Base-by-base conservation (phyloP, 2,888 invertebrate species). In the Dorcus parallelipipedus region DNA sequence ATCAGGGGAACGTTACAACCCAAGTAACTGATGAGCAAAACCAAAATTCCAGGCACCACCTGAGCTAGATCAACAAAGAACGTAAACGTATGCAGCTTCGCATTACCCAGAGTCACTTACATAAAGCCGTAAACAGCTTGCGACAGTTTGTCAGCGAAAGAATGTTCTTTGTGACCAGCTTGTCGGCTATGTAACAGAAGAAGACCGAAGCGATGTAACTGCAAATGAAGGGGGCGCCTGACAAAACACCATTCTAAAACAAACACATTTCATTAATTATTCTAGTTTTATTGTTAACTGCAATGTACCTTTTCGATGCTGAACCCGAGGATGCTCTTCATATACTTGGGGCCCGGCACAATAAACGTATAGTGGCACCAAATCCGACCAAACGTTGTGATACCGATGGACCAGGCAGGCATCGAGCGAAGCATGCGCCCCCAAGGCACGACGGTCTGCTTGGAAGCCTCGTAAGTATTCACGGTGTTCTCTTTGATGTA, bases 331-430 rank as follows among this genome's bases (percentile, higher is more conserved):
- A 88, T 83, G 56, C 83, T 82, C 73, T 86, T 86, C 86, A 88
- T 88, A 71, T 88, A 89, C 69, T 83, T 83, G 17, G 88, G 88
- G 9, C 88, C 88, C 49, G 84, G 83, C 67, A 86, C 84, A 71
- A 89, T 88, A 72, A 88, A 88, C 23, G 86, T 84, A 70, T 89
- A 89, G 71, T 88, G 87, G 4, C 88, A 84, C 87, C 88, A 89
- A 71, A 89, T 88, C 52, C 88, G 79, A n/a, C 88, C 88, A 68
- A 88, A 89, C 1, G 88, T 89, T 2, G 88, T 88, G 41, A 88
- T 82, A 8, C 85, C 88, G 67, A 89, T 88, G 0, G 86, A 82
- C 87, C 87, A 88, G 2, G 85, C 86, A 0, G 88, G 86, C 73
- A 82, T 73, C 0, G 87, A 88, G 17, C 78, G 83, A 45, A 87